Evolutionary conservation across 2,113 vertebrate species (phyloP).

Genomic region (Terrapene triunguis): DNA sequence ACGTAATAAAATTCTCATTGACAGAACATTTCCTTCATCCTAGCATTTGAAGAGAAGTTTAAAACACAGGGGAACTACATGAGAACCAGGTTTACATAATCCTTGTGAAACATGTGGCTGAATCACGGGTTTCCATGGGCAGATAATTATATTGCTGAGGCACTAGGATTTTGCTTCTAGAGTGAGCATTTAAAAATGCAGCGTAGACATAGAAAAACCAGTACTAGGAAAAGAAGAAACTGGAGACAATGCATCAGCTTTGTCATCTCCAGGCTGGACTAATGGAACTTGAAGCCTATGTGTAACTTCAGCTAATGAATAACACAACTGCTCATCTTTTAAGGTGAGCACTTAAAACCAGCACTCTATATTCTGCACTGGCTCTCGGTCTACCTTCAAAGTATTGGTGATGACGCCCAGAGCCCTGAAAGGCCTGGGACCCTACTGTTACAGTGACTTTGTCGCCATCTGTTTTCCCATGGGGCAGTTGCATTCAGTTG

Average conservation of each 20-base stretch:
- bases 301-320: neutral
- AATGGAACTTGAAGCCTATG: slow-evolving; percentile 8
- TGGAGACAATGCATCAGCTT: neutral
- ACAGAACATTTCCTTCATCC: neutral
- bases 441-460: neutral
- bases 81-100: neutral
- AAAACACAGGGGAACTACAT: neutral
- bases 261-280: neutral
- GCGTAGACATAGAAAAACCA: neutral
- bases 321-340: neutral
- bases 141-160: neutral
- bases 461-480: slow-evolving; percentile 5
- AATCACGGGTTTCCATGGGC: neutral
- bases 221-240: neutral
- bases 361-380: neutral
- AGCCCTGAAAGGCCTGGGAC: neutral
- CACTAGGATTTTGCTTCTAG: neutral
- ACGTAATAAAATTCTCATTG: neutral
- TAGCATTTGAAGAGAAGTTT: neutral
- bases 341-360: neutral
- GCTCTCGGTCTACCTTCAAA: slow-evolving; percentile 38
- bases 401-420: slow-evolving; percentile 11
- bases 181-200: neutral
- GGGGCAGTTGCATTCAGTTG: neutral
- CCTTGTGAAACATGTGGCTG: neutral